Conservation (phyloP, 2,113 vertebrate genomes). For the Rhabdornis inornatus region DNA sequence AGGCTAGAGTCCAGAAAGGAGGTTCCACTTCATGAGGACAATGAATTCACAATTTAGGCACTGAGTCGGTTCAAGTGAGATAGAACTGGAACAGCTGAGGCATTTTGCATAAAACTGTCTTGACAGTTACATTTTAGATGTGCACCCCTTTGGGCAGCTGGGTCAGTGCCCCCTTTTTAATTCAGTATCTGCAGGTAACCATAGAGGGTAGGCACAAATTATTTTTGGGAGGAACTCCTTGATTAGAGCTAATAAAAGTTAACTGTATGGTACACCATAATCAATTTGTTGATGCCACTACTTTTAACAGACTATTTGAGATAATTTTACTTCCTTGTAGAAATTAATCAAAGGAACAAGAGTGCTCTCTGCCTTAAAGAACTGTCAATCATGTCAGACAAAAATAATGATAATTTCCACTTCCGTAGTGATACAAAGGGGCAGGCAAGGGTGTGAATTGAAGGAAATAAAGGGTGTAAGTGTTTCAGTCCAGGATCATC, state of each 20-base stretch:
- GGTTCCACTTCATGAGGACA: neutral
- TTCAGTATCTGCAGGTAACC: neutral
- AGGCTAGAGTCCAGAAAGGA: neutral
- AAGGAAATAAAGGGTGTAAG: neutral
- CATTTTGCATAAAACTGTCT: neutral
- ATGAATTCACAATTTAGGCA: neutral
- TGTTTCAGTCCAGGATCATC: neutral
- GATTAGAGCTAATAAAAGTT: neutral
- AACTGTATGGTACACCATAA: neutral
- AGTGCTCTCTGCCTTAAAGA: neutral
- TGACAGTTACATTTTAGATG: neutral
- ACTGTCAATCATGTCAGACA: neutral
- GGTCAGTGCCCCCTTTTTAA: neutral
- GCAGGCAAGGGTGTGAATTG: neutral
- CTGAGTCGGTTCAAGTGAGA: neutral
- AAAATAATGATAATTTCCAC: neutral
- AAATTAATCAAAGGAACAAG: neutral
- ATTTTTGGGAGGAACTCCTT: neutral
- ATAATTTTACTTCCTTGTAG: neutral
- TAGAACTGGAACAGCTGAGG: neutral
- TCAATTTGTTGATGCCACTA: neutral
- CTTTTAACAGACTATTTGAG: neutral
- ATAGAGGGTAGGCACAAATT: neutral
- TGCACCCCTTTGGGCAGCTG: neutral
- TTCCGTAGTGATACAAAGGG: neutral